phyloP scores from a whole-genome alignment of 2,113 vertebrate species.

The Urocitellus parryii region DNA sequence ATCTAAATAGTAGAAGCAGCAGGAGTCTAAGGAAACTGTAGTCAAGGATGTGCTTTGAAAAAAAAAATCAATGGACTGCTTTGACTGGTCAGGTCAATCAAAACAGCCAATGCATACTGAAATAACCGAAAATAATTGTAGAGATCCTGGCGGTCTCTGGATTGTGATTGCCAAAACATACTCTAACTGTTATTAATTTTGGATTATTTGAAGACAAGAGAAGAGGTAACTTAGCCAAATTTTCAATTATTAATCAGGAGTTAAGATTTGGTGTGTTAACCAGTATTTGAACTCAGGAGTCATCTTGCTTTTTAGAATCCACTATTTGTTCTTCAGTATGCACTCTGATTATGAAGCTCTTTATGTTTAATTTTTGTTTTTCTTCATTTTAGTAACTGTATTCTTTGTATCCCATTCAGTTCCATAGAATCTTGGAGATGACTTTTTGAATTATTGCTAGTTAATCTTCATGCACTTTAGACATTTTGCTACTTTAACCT shows the following conservation, averaged over 20 bases:
- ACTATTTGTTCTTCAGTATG: constrained; percentile 7
- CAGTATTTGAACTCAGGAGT: neutral
- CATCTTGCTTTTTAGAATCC: constrained; percentile 3
- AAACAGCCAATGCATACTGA: neutral
- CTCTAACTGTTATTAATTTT: constrained; percentile 1
- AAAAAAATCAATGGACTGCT: constrained; percentile 66
- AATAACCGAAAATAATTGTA: constrained; percentile 29
- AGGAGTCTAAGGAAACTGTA: constrained; percentile 23
- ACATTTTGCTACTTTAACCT: neutral
- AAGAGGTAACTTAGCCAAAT: neutral
- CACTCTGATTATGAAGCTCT: neutral
- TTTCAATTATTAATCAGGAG: neutral
- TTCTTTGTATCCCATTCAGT: constrained; percentile 10
- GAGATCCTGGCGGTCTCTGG: neutral
- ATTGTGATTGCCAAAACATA: constrained; percentile 3
- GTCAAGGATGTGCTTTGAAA: neutral
- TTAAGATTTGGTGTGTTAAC: neutral
- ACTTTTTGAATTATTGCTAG: constrained; percentile 17
- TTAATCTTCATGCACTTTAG: constrained; percentile 46
- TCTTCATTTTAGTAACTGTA: constrained; percentile 18
- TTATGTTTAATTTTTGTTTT: constrained; percentile 33
- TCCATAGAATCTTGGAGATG: neutral
- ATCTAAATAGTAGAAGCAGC: constrained; percentile 45
- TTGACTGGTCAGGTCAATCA: constrained; percentile 53
- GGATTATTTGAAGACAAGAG: neutral